Evolutionary conservation across 2,888 invertebrate species (phyloP).

Genomic region (Melolontha melolontha): DNA sequence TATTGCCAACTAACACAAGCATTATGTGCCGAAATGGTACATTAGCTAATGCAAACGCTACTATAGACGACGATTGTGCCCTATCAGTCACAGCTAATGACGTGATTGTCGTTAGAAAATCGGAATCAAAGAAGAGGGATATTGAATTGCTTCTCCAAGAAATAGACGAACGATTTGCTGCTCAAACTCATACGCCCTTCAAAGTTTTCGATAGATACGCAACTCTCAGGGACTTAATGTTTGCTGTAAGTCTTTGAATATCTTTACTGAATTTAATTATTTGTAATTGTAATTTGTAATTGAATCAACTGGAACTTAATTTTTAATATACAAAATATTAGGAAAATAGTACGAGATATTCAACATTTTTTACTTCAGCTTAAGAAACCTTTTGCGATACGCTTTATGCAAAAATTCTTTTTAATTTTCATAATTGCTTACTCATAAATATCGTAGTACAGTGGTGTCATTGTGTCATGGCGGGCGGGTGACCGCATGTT

Average conservation of each 20-base stretch:
- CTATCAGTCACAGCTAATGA: slow-evolving; percentile 72
- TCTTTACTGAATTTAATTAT: too few species aligned
- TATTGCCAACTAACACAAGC: slow-evolving; percentile 1
- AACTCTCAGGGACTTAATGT: slow-evolving; percentile 68
- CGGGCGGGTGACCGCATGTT: too few species aligned
- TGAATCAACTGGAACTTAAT: too few species aligned
- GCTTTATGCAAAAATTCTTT: too few species aligned
- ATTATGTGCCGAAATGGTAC: slow-evolving; percentile 74
- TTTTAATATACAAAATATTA: too few species aligned
- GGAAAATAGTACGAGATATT: too few species aligned
- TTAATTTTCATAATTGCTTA: too few species aligned
- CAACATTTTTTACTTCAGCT: too few species aligned
- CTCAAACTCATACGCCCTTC: slow-evolving; percentile 65
- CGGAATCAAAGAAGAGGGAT: slow-evolving; percentile 55
- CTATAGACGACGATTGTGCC: slow-evolving; percentile 70
- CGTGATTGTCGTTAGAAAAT: slow-evolving; percentile 69
- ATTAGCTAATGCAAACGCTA: slow-evolving; percentile 66
- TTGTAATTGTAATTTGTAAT: too few species aligned
- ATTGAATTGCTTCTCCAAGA: slow-evolving; percentile 54
- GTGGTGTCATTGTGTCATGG: too few species aligned
- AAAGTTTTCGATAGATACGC: slow-evolving; percentile 73
- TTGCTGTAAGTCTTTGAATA: slow-evolving; percentile 64
- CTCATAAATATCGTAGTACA: too few species aligned
- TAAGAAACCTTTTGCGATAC: too few species aligned
- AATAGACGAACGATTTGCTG: slow-evolving; percentile 56